Conservation (phyloP, 2,113 vertebrate genomes). For the Rhinichthys klamathensis region DNA sequence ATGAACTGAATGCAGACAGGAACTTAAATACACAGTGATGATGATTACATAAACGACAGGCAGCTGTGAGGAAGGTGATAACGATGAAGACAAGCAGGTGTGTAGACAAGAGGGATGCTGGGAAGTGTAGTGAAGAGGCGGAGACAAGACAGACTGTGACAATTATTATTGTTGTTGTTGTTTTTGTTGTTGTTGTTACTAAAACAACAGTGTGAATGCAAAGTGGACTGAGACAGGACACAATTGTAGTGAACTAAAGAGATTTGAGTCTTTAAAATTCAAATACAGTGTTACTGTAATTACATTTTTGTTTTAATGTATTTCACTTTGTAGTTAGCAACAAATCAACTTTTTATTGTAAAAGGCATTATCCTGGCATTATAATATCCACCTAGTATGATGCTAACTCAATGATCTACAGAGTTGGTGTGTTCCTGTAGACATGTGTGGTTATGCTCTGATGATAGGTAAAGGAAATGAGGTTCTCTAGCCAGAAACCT, state of each 20-base stretch:
- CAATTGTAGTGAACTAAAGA: background rate
- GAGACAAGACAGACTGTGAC: no score
- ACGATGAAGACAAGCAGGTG: no score
- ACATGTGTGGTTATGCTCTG: background rate
- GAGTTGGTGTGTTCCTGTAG: background rate
- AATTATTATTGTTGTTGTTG: no score
- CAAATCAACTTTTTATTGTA: background rate
- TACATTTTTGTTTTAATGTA: background rate
- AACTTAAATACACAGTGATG: no score
- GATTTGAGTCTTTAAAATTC: background rate
- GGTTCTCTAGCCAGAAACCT: background rate
- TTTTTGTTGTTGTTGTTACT: background rate
- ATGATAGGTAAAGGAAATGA: constrained; percentile 10
- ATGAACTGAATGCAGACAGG: no score
- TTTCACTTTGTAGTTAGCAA: background rate
- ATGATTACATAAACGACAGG: no score
- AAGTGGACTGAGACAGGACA: background rate
- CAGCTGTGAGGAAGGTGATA: no score
- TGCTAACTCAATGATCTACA: background rate
- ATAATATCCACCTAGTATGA: background rate
- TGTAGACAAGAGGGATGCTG: no score
- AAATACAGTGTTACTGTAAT: no score
- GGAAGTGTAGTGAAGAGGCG: no score
- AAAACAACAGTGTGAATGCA: background rate
- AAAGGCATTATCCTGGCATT: background rate